Evolutionary conservation across 1,140 invertebrate genomes (phyloP).

Genomic region (Trichomalopsis sarcophagae): DNA sequence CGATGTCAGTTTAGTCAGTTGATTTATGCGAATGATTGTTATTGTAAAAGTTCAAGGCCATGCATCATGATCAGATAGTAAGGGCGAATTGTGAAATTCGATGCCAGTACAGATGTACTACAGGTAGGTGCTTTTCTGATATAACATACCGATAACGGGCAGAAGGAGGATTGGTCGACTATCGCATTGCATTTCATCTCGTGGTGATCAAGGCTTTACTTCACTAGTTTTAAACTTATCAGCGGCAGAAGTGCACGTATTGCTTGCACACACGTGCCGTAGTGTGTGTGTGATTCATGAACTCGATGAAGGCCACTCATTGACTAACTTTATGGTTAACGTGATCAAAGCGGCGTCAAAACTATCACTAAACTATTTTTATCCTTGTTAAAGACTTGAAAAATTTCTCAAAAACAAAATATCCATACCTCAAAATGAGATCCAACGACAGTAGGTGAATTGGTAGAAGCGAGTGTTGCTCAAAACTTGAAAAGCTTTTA

Average conservation of each 20-base stretch:
- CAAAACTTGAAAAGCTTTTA: slow-evolving; percentile 46
- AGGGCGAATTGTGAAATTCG: slow-evolving; percentile 48
- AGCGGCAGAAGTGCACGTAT: slow-evolving; percentile 35
- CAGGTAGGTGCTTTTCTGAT: slow-evolving; percentile 49
- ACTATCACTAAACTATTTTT: slow-evolving; percentile 46
- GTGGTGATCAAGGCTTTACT: slow-evolving; percentile 33
- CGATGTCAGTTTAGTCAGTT: slow-evolving; percentile 37
- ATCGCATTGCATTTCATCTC: slow-evolving; percentile 48
- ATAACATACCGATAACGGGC: slow-evolving; percentile 46
- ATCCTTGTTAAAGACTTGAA: slow-evolving; percentile 6
- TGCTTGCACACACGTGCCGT: slow-evolving; percentile 39
- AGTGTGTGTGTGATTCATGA: slow-evolving; percentile 22
- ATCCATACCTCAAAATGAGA: slow-evolving; percentile 51
- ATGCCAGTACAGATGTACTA: slow-evolving; percentile 53
- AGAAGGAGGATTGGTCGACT: slow-evolving; percentile 45
- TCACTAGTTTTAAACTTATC: slow-evolving; percentile 37
- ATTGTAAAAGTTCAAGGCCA: slow-evolving; percentile 54
- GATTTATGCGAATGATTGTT: background rate
- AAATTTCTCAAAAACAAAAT: slow-evolving; percentile 43
- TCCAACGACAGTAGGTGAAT: slow-evolving; percentile 49
- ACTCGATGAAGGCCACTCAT: slow-evolving; percentile 35
- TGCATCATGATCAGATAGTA: slow-evolving; percentile 56
- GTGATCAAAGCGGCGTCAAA: slow-evolving; percentile 33
- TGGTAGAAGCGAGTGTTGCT: slow-evolving; percentile 47
- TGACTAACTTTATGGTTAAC: slow-evolving; percentile 46